phyloP scores from a whole-genome alignment of 2,888 invertebrate genomes.

The Girardia tigrina region DNA sequence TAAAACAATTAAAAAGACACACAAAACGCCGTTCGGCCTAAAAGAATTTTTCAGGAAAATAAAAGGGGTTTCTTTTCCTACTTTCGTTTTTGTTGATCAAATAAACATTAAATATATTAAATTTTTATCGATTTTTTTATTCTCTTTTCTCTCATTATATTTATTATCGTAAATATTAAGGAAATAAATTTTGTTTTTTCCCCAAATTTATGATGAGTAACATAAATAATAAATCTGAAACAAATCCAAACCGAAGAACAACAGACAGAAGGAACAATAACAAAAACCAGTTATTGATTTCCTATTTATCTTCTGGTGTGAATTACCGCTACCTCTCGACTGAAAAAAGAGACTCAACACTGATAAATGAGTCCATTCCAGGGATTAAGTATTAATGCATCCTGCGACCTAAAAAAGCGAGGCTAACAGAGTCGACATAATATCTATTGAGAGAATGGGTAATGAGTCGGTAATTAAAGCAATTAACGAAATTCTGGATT shows the following conservation, averaged over 20 bases:
- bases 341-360: neutral
- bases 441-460: neutral
- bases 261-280: neutral
- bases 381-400: neutral
- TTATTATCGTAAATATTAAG: neutral
- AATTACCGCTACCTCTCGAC: neutral
- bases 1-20: too few relatives aligned
- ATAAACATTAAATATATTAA: too few relatives aligned
- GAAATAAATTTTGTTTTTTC: neutral
- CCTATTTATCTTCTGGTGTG: neutral
- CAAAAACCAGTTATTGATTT: neutral
- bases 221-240: neutral
- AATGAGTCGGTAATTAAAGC: neutral
- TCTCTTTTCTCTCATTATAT: neutral
- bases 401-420: too few relatives aligned
- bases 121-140: too few relatives aligned
- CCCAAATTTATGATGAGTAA: neutral
- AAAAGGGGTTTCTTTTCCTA: too few relatives aligned
- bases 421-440: too few relatives aligned
- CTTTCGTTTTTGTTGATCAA: too few relatives aligned
- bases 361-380: neutral
- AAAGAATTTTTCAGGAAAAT: too few relatives aligned
- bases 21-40: too few relatives aligned
- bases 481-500: neutral
- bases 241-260: neutral